phyloP scores from a whole-genome alignment of 2,888 invertebrate species.

The Papilio gigon region DNA sequence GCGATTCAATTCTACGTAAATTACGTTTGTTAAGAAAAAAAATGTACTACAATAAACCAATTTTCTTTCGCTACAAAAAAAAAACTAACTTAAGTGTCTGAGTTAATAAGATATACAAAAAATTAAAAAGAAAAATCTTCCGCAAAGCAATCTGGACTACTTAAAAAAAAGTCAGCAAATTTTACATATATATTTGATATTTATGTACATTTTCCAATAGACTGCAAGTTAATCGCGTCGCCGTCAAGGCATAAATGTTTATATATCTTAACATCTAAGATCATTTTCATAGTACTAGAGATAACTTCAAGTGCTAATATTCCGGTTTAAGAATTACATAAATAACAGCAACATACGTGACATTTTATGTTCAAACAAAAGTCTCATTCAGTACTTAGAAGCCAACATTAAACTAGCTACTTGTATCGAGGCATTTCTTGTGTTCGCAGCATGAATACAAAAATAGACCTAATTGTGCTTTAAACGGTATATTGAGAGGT shows the following conservation, averaged over 20 bases:
- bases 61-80: too few relatives aligned
- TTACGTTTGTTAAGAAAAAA: too few relatives aligned
- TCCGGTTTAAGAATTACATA: slow-evolving; percentile 18
- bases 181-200: too few relatives aligned
- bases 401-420: slow-evolving; percentile 21
- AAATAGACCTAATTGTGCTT: slow-evolving; percentile 33
- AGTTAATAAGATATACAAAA: too few relatives aligned
- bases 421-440: slow-evolving; percentile 24
- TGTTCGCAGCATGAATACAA: slow-evolving; percentile 16
- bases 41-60: too few relatives aligned
- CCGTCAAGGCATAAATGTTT: background rate
- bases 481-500: slow-evolving; percentile 13
- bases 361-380: slow-evolving; percentile 17
- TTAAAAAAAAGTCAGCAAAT: too few relatives aligned
- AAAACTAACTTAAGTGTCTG: too few relatives aligned
- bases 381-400: slow-evolving; percentile 5
- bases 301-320: slow-evolving; percentile 11
- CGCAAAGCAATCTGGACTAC: too few relatives aligned
- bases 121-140: too few relatives aligned
- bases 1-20: too few relatives aligned
- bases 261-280: background rate
- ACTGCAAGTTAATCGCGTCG: background rate
- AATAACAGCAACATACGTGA: slow-evolving; percentile 1
- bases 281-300: background rate
- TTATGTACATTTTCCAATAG: background rate